Evolutionary conservation across 53 echinoderm and acorn worm species (phyloP).

Genomic region (Astropecten irregularis): DNA sequence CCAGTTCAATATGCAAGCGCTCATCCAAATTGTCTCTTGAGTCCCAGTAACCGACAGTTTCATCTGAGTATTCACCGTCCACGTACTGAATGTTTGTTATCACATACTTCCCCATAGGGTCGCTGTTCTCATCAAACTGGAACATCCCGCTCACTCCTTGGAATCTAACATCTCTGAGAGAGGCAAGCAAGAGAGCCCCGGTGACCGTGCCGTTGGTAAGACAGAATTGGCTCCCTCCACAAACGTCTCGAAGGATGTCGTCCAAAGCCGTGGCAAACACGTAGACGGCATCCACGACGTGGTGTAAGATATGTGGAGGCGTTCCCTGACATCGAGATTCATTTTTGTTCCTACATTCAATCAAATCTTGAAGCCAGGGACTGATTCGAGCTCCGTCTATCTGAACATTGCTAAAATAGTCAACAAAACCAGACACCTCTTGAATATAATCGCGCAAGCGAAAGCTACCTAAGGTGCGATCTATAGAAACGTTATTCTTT

Average conservation of each 20-base stretch:
- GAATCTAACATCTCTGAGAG: slow-evolving; percentile 50
- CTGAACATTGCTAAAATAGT: neutral
- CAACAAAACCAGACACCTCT: slow-evolving; percentile 28
- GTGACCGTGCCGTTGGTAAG: slow-evolving; percentile 28
- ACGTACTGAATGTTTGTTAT: slow-evolving; percentile 17
- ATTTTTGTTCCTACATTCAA: neutral
- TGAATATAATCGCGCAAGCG: neutral
- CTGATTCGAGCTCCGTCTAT: neutral
- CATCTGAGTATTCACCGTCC: slow-evolving; percentile 6
- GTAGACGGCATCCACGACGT: slow-evolving; percentile 40
- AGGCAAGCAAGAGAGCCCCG: slow-evolving; percentile 2
- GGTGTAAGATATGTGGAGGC: neutral
- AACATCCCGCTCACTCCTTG: slow-evolving; percentile 25
- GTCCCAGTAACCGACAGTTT: slow-evolving; percentile 48
- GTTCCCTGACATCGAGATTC: neutral
- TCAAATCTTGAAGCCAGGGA: slow-evolving; percentile 2
- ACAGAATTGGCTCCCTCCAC: neutral
- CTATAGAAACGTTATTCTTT: neutral
- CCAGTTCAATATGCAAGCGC: neutral
- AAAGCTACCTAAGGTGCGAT: slow-evolving; percentile 13
- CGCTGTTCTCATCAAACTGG: slow-evolving; percentile 60
- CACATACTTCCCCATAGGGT: slow-evolving; percentile 49
- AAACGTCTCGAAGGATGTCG: slow-evolving; percentile 45
- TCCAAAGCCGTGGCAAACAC: slow-evolving; percentile 43
- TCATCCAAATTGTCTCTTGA: neutral